Conservation (phyloP, 2,113 vertebrate species). For the Jacana jacana region DNA sequence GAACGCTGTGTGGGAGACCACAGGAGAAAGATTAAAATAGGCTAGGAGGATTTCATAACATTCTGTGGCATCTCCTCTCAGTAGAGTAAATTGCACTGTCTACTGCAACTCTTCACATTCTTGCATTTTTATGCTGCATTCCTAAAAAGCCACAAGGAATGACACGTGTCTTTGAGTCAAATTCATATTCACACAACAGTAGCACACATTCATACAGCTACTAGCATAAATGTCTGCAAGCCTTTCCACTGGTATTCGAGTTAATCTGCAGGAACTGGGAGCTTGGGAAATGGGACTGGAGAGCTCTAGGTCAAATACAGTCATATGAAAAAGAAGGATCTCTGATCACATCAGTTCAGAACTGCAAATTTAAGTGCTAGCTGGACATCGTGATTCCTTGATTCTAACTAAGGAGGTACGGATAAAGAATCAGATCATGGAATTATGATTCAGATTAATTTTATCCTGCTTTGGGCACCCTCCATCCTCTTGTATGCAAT, state of each 20-base stretch:
- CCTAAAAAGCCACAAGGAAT: background rate
- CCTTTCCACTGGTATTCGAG: background rate
- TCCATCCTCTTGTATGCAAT: background rate
- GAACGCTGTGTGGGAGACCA: slow-evolving; percentile 29
- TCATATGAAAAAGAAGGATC: background rate
- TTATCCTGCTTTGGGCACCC: background rate
- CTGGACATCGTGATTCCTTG: background rate
- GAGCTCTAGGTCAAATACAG: background rate
- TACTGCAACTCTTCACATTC: background rate
- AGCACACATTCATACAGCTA: background rate
- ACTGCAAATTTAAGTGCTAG: background rate
- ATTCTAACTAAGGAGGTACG: background rate
- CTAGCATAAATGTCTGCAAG: background rate
- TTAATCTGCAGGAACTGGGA: background rate
- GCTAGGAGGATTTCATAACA: slow-evolving; percentile 28
- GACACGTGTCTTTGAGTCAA: background rate
- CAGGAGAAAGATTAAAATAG: slow-evolving; percentile 22
- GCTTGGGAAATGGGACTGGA: background rate
- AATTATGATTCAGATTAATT: background rate
- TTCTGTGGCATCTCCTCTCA: background rate
- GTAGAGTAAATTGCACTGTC: background rate
- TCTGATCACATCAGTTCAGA: background rate
- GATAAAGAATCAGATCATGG: background rate
- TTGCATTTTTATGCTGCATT: background rate
- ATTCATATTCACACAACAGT: background rate